Evolutionary conservation across 2,113 vertebrate species (phyloP).

Genomic region (Solea solea): DNA sequence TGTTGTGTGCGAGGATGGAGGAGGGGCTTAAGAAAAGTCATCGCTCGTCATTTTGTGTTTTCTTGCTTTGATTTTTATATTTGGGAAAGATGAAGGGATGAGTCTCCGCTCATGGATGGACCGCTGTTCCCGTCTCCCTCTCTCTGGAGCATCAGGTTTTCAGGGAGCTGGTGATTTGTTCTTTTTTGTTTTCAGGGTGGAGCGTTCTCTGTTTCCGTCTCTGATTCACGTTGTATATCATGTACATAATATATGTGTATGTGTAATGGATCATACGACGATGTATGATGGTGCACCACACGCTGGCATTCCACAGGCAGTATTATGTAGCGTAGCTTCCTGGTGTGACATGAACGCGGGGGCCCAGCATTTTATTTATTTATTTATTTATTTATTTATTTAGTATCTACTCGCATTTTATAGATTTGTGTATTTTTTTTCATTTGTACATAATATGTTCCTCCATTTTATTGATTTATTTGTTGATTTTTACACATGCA

Average conservation of each 20-base stretch:
- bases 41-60: constrained; percentile 53
- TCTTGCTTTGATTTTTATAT: constrained; percentile 52
- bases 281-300: constrained; percentile 51
- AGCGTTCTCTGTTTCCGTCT: constrained; percentile 33
- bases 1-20: constrained; percentile 65
- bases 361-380: constrained; percentile 24
- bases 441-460: constrained; percentile 68
- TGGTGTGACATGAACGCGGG: constrained; percentile 40
- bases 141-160: constrained; percentile 28
- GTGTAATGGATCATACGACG: constrained; percentile 54
- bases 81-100: constrained; percentile 52
- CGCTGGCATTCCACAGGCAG: constrained; percentile 71
- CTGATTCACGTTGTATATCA: constrained; percentile 67
- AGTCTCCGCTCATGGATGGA: background rate
- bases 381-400: constrained; percentile 36
- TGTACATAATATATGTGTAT: constrained; percentile 72
- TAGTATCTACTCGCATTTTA: constrained; percentile 46
- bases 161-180: constrained; percentile 24
- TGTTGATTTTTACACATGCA: constrained; percentile 60
- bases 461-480: constrained; percentile 59
- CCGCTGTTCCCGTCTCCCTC: constrained; percentile 21
- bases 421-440: constrained; percentile 40
- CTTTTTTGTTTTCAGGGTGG: constrained; percentile 22
- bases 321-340: constrained; percentile 80
- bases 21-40: constrained; percentile 51